Conservation (phyloP, 2,113 vertebrate genomes). For the Donacobius atricapilla region DNA sequence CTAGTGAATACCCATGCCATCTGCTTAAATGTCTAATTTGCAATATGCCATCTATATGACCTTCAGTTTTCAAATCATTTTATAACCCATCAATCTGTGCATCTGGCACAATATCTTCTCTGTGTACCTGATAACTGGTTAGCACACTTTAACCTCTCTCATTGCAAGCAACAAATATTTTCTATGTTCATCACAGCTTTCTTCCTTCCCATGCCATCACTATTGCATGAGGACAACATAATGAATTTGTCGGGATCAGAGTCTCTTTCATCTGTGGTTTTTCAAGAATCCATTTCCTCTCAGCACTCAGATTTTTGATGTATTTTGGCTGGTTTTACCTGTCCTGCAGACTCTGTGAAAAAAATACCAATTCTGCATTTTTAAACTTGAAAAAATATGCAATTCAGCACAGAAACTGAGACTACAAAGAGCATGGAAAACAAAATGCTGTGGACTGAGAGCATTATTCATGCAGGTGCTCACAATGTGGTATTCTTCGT, state of each 20-base stretch:
- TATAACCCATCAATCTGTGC: constrained; percentile 52
- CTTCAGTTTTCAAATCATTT: constrained; percentile 51
- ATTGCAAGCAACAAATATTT: not conserved
- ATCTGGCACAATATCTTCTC: constrained; percentile 18
- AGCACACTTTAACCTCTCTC: not conserved
- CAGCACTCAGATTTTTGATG: not conserved
- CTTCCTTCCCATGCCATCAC: not conserved
- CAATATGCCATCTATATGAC: constrained; percentile 40
- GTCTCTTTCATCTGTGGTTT: not conserved
- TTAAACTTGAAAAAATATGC: not conserved
- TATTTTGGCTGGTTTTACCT: not conserved
- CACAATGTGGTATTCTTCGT: not conserved
- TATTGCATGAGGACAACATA: not conserved
- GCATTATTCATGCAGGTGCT: constrained; percentile 22
- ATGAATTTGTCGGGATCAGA: not conserved
- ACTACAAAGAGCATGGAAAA: not conserved
- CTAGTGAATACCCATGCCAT: constrained; percentile 42
- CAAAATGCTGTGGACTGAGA: not conserved
- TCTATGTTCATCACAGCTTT: not conserved
- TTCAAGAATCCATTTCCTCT: not conserved
- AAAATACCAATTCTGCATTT: not conserved
- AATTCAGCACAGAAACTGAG: not conserved
- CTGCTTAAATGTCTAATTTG: constrained; percentile 63
- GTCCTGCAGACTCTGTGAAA: not conserved
- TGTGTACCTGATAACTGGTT: not conserved